phyloP scores from a whole-genome alignment of 2,113 vertebrate genomes.

The Dendropsophus ebraccatus region DNA sequence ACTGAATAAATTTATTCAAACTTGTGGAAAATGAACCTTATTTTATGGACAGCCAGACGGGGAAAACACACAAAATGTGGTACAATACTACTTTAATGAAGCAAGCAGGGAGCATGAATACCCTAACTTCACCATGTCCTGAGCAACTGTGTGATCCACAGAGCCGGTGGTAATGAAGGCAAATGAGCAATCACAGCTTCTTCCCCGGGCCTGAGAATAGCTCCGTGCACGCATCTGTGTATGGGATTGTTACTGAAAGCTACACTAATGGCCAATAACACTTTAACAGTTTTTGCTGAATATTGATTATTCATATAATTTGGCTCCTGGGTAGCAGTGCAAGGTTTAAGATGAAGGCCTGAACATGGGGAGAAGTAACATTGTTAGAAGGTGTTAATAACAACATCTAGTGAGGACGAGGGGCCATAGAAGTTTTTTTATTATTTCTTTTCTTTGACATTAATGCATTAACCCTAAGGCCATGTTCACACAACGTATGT shows the following conservation, averaged over 20 bases:
- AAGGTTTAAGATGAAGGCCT: no score
- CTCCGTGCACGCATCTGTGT: background rate
- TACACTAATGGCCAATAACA: background rate
- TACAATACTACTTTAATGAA: conserved; percentile 88
- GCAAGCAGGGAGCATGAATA: conserved; percentile 84
- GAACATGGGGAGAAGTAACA: no score
- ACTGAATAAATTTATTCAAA: conserved; percentile 90
- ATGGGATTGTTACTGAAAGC: background rate
- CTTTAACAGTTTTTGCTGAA: background rate
- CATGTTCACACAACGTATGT: no score
- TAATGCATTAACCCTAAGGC: no score
- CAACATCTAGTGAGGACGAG: no score
- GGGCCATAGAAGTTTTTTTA: no score
- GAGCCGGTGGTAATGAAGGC: conserved; percentile 68
- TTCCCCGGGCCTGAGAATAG: conserved; percentile 68
- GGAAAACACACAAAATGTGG: conserved; percentile 89
- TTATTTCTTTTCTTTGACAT: no score
- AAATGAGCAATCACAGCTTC: conserved; percentile 70
- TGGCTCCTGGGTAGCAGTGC: no score
- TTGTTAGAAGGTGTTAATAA: no score
- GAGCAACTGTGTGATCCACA: conserved; percentile 70
- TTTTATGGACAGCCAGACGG: conserved; percentile 81
- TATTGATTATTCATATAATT: no score
- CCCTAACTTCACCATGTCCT: conserved; percentile 78
- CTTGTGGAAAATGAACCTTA: conserved; percentile 84